Evolutionary conservation across 2,888 invertebrate genomes (phyloP), one percentile per base, ranked within the genome.

Genomic region (Schizaphis graminum): DNA sequence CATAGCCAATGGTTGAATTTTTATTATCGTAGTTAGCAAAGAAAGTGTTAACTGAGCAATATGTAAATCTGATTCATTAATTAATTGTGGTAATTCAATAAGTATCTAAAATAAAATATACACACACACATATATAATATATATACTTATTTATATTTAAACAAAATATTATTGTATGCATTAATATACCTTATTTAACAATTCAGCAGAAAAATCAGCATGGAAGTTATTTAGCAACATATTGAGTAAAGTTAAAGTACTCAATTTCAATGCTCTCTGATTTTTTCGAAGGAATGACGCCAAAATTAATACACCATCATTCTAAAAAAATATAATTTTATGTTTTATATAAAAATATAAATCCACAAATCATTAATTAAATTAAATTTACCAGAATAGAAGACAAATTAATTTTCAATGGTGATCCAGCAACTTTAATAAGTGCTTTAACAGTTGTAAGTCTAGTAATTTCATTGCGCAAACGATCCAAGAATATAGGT

Each of bases 391-490:
- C 97, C 96, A 98, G 96, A 95, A 98, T 98, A 11, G 98, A 97
- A 95, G 97, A 96, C 93, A 99, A 96, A 96, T 98, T 98, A 94
- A 99, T 98, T 95, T 97, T 97, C 86, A 99, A 96, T 0, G 98
- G 98, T 1, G 98, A 99, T 0, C 98, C 98, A 53, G 99, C 99
- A 93, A 99, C 98, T 96, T 98, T 98, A 13, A 98, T 99, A 26
- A 99, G 96, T 21, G 99, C 99, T 96, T 99, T 99, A 0, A 99
- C 99, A 5, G 99, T 98, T 10, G 99, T 99, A 67, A 99, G 96
- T 49, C 99, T 97, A 0, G 99, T 99, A 92, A 99, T 99, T 96
- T 99, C 99, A 96, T 99, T 99, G 95, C 98, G 97, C 93, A 99
- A 96, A 95, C 99, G 97, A 96, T 99, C 99, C 96, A 99, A 96